Evolutionary conservation across 2,888 invertebrate genomes (phyloP).

Genomic region (Adela reaumurella): DNA sequence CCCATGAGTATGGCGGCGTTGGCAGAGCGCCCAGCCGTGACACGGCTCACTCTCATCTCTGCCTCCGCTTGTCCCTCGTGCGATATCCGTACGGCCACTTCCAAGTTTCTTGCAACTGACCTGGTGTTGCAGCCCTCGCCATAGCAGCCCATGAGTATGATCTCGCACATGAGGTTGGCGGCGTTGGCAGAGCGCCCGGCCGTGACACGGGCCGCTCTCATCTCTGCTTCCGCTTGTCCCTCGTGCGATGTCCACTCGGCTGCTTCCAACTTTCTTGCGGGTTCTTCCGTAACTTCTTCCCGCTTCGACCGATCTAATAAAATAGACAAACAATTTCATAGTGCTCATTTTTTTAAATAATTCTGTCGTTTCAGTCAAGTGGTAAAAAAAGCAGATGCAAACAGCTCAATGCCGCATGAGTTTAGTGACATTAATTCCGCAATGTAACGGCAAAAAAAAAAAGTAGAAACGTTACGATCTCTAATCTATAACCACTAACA

Average conservation of each 20-base stretch:
- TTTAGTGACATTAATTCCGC: too few relatives aligned
- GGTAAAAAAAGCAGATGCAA: too few relatives aligned
- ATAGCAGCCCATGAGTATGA: constrained; percentile 51
- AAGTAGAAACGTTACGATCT: too few relatives aligned
- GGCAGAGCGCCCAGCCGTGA: neutral
- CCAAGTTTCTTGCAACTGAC: too few relatives aligned
- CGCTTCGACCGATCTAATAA: neutral
- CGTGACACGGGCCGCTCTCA: constrained; percentile 42
- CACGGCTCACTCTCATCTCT: neutral
- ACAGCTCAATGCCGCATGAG: too few relatives aligned
- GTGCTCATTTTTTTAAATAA: too few relatives aligned
- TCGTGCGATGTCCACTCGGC: too few relatives aligned
- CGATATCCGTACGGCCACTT: neutral
- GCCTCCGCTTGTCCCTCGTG: neutral
- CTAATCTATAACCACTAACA: too few relatives aligned
- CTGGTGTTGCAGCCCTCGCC: constrained; percentile 22
- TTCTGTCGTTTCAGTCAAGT: too few relatives aligned
- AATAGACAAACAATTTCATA: too few relatives aligned
- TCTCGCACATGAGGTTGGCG: constrained; percentile 84
- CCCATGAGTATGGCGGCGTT: neutral
- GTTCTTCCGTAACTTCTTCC: neutral
- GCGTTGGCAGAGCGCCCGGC: constrained; percentile 81
- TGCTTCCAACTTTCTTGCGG: too few relatives aligned
- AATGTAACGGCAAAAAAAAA: too few relatives aligned
- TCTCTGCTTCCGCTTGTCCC: neutral